phyloP scores from a whole-genome alignment of 2,888 invertebrate genomes.

The Boloria euphrosyne region DNA sequence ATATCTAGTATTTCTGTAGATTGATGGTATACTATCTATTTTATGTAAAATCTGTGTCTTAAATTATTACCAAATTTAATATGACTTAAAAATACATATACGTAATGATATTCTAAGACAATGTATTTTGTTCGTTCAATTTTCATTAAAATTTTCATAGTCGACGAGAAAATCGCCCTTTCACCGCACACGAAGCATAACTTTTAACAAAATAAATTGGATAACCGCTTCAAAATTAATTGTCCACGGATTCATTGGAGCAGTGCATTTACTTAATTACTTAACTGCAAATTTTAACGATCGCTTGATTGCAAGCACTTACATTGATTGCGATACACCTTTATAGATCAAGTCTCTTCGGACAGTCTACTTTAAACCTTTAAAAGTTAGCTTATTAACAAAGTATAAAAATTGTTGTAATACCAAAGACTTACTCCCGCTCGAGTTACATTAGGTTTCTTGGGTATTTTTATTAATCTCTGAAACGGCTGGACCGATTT shows the following conservation, averaged over 20 bases:
- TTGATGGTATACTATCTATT: no score
- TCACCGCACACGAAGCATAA: constrained; percentile 29
- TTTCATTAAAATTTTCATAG: constrained; percentile 1
- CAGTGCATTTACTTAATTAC: constrained; percentile 47
- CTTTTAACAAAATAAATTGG: constrained; percentile 40
- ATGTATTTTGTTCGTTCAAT: not conserved
- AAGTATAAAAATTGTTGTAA: not conserved
- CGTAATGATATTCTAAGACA: not conserved
- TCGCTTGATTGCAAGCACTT: constrained; percentile 43
- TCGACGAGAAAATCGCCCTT: constrained; percentile 16
- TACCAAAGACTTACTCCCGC: no score
- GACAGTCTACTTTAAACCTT: constrained; percentile 10
- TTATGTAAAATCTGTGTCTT: no score
- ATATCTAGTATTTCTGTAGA: no score
- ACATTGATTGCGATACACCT: constrained; percentile 43
- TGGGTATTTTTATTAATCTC: no score
- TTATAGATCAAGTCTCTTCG: constrained; percentile 35
- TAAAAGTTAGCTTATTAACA: constrained; percentile 11
- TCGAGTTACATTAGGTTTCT: no score
- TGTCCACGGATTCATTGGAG: constrained; percentile 44
- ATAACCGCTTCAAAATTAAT: constrained; percentile 44
- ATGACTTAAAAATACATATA: no score
- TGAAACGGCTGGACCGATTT: no score
- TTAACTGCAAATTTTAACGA: constrained; percentile 46
- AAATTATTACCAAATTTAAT: no score